phyloP scores from a whole-genome alignment of 53 echinoderm and acorn worm species.

The Holothuria scabra region DNA sequence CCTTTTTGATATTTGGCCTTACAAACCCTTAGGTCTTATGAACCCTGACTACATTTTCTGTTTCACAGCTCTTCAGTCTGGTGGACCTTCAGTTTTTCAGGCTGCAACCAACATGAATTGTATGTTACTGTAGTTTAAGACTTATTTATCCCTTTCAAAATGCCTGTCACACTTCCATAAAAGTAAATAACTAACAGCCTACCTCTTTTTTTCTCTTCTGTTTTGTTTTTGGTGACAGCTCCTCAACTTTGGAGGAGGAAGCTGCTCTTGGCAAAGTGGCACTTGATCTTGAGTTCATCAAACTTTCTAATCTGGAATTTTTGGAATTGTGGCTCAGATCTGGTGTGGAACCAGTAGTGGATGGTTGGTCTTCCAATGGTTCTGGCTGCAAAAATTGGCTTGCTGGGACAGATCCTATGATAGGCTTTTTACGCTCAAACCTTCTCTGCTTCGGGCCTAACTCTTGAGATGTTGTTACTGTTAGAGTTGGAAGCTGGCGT shows the following conservation, averaged over 20 bases:
- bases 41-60: no score
- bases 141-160: no score
- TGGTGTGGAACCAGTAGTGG: conserved; percentile 36
- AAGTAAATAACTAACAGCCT: conserved; percentile 11
- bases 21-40: no score
- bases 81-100: no score
- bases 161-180: no score
- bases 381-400: conserved; percentile 45
- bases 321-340: conserved; percentile 36
- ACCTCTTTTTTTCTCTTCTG: conserved; percentile 80
- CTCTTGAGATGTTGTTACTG: conserved; percentile 36
- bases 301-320: conserved; percentile 22
- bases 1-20: no score
- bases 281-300: conserved; percentile 63
- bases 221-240: conserved; percentile 66
- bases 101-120: no score
- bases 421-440: conserved; percentile 41
- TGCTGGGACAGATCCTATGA: conserved; percentile 1
- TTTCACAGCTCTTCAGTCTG: no score
- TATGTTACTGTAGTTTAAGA: no score
- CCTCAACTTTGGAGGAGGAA: conserved; percentile 66
- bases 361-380: conserved; percentile 15
- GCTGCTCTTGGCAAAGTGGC: conserved; percentile 83
- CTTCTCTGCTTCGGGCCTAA: neutral
- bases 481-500: conserved; percentile 41